Conservation (phyloP, 2,888 invertebrate genomes). For the Drosophila quinaria region DNA sequence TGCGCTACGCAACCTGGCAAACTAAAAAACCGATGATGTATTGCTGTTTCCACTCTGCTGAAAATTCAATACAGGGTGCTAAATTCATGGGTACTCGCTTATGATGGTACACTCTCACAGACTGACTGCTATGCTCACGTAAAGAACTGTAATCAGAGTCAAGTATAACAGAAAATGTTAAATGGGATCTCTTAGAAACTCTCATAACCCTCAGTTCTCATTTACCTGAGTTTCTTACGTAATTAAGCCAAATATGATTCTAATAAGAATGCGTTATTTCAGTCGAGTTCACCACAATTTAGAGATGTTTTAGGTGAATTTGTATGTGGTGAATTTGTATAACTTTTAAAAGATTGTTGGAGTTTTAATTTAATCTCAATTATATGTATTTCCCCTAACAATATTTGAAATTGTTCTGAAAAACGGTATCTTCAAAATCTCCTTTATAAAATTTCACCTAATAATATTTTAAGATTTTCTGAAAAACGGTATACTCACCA, state of each 20-base stretch:
- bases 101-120: constrained; percentile 8
- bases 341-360: background rate
- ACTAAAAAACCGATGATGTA: constrained; percentile 67
- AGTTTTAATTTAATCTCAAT: too few species aligned
- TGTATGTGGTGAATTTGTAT: background rate
- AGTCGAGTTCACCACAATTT: constrained; percentile 5
- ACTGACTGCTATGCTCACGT: constrained; percentile 29
- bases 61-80: constrained; percentile 51
- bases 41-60: constrained; percentile 33
- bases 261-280: constrained; percentile 51
- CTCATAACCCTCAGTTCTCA: background rate
- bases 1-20: constrained; percentile 42
- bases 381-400: background rate
- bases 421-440: background rate
- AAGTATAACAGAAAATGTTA: constrained; percentile 13
- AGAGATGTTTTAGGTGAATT: constrained; percentile 9
- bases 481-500: background rate
- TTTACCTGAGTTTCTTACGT: constrained; percentile 39
- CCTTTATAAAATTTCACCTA: too few species aligned
- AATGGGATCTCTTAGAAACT: background rate
- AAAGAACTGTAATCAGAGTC: background rate
- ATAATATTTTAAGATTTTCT: background rate
- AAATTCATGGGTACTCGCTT: background rate
- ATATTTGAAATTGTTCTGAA: background rate
- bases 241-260: constrained; percentile 11